phyloP scores from a whole-genome alignment of 2,888 invertebrate genomes.

The Frankliniella intonsa region DNA sequence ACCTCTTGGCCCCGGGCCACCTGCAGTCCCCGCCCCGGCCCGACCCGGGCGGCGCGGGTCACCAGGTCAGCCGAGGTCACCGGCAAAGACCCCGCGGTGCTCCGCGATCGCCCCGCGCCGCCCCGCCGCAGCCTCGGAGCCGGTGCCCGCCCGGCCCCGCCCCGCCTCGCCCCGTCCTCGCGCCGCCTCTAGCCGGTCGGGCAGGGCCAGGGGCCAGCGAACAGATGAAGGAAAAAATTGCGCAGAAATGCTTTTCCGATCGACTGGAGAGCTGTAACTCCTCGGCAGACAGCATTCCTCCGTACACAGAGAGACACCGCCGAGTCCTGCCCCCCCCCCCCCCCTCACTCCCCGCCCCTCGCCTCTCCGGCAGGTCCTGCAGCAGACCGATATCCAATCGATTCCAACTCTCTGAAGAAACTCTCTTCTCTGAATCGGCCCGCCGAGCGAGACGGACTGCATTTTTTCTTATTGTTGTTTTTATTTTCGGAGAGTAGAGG shows the following conservation, averaged over 20 bases:
- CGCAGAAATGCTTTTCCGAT: slow-evolving; percentile 22
- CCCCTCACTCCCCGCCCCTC: not conserved
- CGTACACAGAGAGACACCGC: slow-evolving; percentile 18
- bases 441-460: not conserved
- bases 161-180: not conserved
- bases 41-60: too few species aligned
- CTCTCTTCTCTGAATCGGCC: slow-evolving; percentile 21
- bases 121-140: not conserved
- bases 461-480: not conserved
- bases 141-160: not conserved
- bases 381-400: slow-evolving; percentile 12
- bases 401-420: slow-evolving; percentile 15
- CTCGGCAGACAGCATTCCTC: slow-evolving; percentile 11
- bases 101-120: too few species aligned
- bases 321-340: not conserved
- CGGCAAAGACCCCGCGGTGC: not conserved
- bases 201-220: not conserved
- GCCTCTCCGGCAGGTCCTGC: not conserved
- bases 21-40: too few species aligned
- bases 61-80: not conserved
- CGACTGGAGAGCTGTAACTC: slow-evolving; percentile 14
- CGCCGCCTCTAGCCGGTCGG: not conserved
- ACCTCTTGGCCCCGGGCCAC: too few species aligned
- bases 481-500: not conserved
- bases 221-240: slow-evolving; percentile 1